Percentiles rank a stretch among this genome's conserved stretches.
Evolutionary conservation across 2,113 vertebrate genomes (phyloP).

Genomic region (Pimephales promelas): DNA sequence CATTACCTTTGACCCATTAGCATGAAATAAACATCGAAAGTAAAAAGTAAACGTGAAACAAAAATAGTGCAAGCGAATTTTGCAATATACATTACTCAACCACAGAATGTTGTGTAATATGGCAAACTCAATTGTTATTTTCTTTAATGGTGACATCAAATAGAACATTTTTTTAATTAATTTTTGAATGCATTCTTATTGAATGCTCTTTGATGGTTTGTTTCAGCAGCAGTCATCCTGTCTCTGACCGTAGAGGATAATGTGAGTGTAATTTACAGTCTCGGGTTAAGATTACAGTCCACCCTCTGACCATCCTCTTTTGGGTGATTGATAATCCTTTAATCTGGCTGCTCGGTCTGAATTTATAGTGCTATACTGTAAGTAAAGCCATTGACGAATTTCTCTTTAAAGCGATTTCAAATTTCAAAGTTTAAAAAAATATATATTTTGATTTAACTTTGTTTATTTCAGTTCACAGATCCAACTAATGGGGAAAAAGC

Average conservation of each 20-base stretch:
- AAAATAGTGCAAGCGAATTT: background rate
- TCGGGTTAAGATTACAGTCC: constrained; percentile 39
- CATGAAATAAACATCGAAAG: background rate
- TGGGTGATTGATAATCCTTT: constrained; percentile 23
- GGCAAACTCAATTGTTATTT: background rate
- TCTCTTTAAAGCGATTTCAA: too few relatives aligned
- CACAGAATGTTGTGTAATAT: background rate
- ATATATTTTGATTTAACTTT: too few relatives aligned
- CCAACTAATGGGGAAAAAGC: too few relatives aligned
- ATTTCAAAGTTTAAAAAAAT: too few relatives aligned
- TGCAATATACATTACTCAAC: too few relatives aligned
- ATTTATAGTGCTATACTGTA: background rate
- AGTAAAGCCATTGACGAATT: background rate
- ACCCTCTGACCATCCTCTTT: constrained; percentile 2
- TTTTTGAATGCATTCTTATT: background rate
- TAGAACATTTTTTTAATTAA: background rate
- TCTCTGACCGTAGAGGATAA: background rate
- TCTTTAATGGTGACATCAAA: background rate
- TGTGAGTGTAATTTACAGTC: constrained; percentile 36
- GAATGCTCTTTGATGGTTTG: constrained; percentile 2
- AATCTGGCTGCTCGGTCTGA: constrained; percentile 5
- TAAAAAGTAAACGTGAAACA: background rate
- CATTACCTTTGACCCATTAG: constrained; percentile 23
- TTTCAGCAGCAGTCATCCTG: constrained; percentile 6
- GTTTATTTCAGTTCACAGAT: too few relatives aligned